Evolutionary conservation across 2,113 vertebrate genomes (phyloP), one percentile per base, ranked within the genome.

Genomic region (Oncorhynchus nerka): DNA sequence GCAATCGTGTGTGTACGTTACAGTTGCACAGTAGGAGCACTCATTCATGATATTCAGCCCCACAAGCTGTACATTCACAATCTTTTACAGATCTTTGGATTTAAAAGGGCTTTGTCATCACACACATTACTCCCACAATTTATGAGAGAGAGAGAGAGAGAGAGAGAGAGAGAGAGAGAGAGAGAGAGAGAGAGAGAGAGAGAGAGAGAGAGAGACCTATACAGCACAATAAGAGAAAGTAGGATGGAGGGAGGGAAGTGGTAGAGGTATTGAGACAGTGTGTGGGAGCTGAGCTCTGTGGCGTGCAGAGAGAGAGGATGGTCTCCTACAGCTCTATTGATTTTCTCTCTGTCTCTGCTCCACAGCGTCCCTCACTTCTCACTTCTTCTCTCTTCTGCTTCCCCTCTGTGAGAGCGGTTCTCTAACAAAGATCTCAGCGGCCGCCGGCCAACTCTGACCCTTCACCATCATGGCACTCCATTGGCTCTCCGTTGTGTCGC

Each of bases 251-350:
- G 81, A 85, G 3, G 67, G 69, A 71, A 84, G 85, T 79, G 66
- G 66, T 15, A 19, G 66, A 3, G 1, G 19, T 34, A 68, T 19
- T 15, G 22, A 34, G 66, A 3, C 30, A 34, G 30, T 12, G 78
- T 57, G 75, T 79, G 81, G 81, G 80, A 74, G 85, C 64, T 64
- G 83, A 75, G 85, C 30, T 59, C 16, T 13, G 49, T 55, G 15
- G 49, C 78, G 65, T 83, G 86, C 80, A 2, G 87, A 72, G 79
- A n/a, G 57, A 86, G 80, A 85, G 84, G 84, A 86, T 72, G 89
- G 80, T 81, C 85, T 89, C 90, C 89, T 81, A 84, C 88, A 80
- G 91, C 82, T 88, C 73, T 82, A 92, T 91, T 85, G 91, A 92
- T 92, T 89, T 57, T 24, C 72, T 71, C 82, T 81, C 81, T 75